A percentile compares a stretch with the other conserved stretches of the same genome.
Conservation (phyloP, 2,797 vertebrate genomes). For the Scyliorhinus canicula region DNA sequence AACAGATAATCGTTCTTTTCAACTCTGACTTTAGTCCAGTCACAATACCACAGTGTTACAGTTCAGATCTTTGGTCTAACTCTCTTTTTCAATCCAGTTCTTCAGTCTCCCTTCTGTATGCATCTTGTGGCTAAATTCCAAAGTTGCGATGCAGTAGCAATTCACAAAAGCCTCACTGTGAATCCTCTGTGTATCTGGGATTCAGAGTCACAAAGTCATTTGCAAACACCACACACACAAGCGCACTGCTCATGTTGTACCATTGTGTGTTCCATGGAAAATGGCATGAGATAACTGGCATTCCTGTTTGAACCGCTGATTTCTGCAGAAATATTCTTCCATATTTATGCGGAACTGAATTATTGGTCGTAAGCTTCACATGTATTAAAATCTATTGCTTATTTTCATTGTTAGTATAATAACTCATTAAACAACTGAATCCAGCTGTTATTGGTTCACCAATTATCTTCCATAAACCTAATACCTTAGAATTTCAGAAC, state of each 20-base stretch:
- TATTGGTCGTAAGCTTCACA: background rate
- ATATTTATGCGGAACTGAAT: background rate
- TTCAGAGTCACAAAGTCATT: background rate
- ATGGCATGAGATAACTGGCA: background rate
- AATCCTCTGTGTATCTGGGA: background rate
- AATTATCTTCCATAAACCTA: background rate
- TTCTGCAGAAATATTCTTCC: background rate
- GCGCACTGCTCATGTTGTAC: background rate
- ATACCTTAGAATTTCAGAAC: background rate
- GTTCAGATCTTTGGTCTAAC: background rate
- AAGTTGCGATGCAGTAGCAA: background rate
- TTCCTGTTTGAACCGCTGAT: background rate
- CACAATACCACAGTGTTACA: conserved; percentile 15
- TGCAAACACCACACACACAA: background rate
- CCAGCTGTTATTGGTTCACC: background rate
- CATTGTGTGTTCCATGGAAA: conserved; percentile 6
- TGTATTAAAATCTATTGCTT: background rate
- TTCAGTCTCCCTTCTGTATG: background rate
- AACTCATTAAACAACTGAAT: background rate
- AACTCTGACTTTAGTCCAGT: background rate
- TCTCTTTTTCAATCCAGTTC: background rate
- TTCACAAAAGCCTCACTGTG: conserved; percentile 34
- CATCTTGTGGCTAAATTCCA: conserved; percentile 20
- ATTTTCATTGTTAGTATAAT: background rate
- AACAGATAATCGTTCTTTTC: conserved; percentile 4